These are phyloP conservation scores for Chionoecetes opilio DNA, from an alignment of 1,140 invertebrate species.

Conservation along the genomic window DNA sequence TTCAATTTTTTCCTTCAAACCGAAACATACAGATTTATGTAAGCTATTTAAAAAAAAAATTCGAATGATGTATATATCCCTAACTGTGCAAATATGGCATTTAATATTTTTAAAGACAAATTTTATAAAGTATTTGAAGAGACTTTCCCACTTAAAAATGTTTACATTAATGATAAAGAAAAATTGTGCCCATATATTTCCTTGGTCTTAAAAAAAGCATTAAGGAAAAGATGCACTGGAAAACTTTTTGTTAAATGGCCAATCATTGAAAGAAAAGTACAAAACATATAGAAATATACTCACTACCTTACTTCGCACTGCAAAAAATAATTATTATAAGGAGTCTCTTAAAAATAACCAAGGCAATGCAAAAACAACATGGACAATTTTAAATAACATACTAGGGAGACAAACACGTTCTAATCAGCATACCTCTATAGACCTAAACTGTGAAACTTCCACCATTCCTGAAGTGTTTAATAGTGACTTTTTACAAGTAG, in stretches of 20 bases:
- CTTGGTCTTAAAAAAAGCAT: background rate
- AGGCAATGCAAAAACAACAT: conserved; percentile 13
- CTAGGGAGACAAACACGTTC: background rate
- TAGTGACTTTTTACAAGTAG: background rate
- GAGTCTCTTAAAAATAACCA: conserved; percentile 21
- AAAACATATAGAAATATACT: conserved; percentile 30
- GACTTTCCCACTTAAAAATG: too few relatives aligned
- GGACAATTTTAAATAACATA: background rate
- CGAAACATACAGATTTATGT: too few relatives aligned
- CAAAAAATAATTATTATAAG: background rate
- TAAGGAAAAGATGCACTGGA: background rate
- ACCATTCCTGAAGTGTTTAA: background rate
- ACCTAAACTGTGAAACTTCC: background rate
- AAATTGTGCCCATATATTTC: too few relatives aligned
- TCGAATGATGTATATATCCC: too few relatives aligned
- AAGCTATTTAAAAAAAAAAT: too few relatives aligned
- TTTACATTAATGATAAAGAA: too few relatives aligned
- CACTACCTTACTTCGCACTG: background rate
- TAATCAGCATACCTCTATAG: background rate
- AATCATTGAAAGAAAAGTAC: conserved; percentile 22
- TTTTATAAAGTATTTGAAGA: too few relatives aligned
- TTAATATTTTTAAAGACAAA: too few relatives aligned
- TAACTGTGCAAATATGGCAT: too few relatives aligned
- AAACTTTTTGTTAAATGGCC: background rate
- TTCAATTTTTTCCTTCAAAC: too few relatives aligned